Percentiles rank a stretch among this genome's conserved stretches.
Evolutionary conservation across 2,888 invertebrate genomes (phyloP).

Genomic region (Aspidiotus rigidus): DNA sequence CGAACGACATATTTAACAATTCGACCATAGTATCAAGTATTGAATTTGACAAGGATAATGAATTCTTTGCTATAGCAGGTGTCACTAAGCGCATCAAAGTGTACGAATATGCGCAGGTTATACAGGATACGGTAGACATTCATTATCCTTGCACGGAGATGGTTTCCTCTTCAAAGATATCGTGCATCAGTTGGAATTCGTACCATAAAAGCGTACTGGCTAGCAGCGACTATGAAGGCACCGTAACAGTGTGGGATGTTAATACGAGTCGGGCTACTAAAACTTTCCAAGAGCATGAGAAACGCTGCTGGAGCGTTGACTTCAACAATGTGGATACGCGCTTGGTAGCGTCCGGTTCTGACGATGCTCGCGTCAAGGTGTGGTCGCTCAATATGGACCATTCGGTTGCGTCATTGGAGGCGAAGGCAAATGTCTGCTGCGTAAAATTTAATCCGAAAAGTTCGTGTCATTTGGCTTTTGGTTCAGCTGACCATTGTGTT

Average conservation of each 20-base stretch:
- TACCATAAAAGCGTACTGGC: conserved; percentile 81
- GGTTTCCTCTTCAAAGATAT: conserved; percentile 84
- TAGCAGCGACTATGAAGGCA: conserved; percentile 89
- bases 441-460: conserved; percentile 81
- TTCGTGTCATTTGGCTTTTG: conserved; percentile 82
- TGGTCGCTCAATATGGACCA: conserved; percentile 84
- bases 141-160: conserved; percentile 89
- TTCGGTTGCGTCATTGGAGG: conserved; percentile 78
- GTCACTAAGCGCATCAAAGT: conserved; percentile 90
- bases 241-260: conserved; percentile 88
- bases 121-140: conserved; percentile 76
- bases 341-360: conserved; percentile 82
- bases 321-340: conserved; percentile 85
- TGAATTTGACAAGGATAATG: conserved; percentile 92
- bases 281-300: conserved; percentile 81
- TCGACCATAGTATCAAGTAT: conserved; percentile 83
- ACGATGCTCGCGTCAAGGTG: conserved; percentile 84
- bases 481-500: conserved; percentile 93
- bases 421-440: conserved; percentile 91
- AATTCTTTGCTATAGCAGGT: conserved; percentile 91
- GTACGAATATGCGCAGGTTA: conserved; percentile 77
- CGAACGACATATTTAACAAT: conserved; percentile 77
- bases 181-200: conserved; percentile 88
- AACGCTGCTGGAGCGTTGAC: conserved; percentile 91
- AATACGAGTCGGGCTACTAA: conserved; percentile 63